phyloP scores from a whole-genome alignment of 2,797 vertebrate species.

The Pogoniulus pusillus region DNA sequence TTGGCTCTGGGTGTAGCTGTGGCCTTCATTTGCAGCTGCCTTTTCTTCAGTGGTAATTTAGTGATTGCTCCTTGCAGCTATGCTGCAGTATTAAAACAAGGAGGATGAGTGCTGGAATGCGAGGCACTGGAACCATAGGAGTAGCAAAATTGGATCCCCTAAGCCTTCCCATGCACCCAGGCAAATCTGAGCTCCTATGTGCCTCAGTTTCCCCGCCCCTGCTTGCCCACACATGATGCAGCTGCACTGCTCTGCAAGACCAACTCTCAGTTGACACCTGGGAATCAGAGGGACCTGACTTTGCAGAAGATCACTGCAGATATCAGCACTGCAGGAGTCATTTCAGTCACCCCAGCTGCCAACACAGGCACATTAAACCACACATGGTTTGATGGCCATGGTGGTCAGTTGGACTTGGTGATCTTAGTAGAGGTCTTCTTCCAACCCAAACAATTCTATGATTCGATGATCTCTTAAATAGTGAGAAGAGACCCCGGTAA shows the following conservation, averaged over 20 bases:
- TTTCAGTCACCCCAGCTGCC: fast-evolving
- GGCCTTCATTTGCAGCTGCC: neutral
- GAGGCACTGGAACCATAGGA: neutral
- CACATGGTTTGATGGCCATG: too few species aligned
- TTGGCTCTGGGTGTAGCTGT: too few species aligned
- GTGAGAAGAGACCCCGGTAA: neutral
- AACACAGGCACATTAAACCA: neutral
- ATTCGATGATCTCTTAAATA: neutral
- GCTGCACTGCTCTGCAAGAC: neutral
- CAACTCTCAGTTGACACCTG: fast-evolving
- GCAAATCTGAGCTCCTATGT: neutral
- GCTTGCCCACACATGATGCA: fast-evolving
- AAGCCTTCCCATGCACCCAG: fast-evolving
- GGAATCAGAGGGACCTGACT: fast-evolving
- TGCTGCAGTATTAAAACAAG: neutral
- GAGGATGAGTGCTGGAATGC: neutral
- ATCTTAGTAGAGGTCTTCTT: too few species aligned
- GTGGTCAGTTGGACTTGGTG: too few species aligned
- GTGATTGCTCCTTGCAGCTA: neutral
- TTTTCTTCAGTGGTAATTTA: neutral
- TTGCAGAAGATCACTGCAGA: fast-evolving
- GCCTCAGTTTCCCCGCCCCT: neutral
- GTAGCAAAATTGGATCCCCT: neutral
- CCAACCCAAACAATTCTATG: too few species aligned
- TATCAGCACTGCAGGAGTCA: fast-evolving